Conservation (phyloP, 2,888 invertebrate genomes). For the Cepaea hortensis region DNA sequence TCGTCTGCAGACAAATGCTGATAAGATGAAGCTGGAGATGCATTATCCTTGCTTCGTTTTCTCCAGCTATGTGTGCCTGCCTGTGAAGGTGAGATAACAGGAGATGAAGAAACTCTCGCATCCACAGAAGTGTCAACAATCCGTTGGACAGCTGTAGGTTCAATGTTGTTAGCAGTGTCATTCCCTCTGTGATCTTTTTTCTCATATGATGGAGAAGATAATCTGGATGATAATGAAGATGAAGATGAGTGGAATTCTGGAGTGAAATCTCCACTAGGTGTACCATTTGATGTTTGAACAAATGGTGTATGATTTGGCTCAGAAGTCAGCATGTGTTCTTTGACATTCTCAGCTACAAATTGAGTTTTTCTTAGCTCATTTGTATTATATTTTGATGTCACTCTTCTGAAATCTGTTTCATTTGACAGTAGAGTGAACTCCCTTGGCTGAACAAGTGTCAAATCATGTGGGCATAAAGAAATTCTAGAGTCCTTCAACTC, state of each 20-base stretch:
- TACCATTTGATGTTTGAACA: background rate
- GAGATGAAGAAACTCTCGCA: background rate
- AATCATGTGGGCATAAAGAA: slow-evolving; percentile 15
- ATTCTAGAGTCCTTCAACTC: slow-evolving; percentile 32
- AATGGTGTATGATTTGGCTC: slow-evolving; percentile 15
- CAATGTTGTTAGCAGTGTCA: background rate
- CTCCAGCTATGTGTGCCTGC: background rate
- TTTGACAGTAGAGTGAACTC: background rate
- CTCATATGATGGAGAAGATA: background rate
- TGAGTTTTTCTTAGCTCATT: background rate
- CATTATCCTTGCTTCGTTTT: background rate
- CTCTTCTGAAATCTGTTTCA: slow-evolving; percentile 52
- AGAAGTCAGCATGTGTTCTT: background rate
- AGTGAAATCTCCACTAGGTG: too few relatives aligned
- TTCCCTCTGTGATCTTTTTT: background rate
- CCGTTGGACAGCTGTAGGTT: slow-evolving; percentile 9
- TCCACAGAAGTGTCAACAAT: background rate
- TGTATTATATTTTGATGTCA: slow-evolving; percentile 42
- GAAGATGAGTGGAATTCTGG: too few relatives aligned
- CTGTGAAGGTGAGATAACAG: background rate
- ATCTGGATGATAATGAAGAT: background rate
- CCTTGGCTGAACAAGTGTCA: background rate
- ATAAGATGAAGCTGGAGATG: slow-evolving; percentile 17
- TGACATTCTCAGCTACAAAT: background rate
- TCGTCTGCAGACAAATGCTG: background rate